Evolutionary conservation across 1,140 invertebrate species (phyloP).

Genomic region (Thaumetopoea pityocampa): DNA sequence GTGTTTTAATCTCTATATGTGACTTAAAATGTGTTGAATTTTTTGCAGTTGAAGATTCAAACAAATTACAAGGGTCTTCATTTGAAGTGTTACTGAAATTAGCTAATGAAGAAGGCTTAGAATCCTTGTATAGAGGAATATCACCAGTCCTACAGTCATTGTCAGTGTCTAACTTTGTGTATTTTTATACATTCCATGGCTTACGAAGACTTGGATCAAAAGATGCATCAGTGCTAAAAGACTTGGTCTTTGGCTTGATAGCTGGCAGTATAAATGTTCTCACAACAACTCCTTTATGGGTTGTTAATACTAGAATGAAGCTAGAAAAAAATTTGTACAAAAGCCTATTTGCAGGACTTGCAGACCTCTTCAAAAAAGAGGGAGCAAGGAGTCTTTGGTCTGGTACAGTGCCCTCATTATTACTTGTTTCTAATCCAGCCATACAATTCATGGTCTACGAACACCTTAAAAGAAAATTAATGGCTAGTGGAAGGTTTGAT

Average conservation of each 20-base stretch:
- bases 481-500: conserved; percentile 54
- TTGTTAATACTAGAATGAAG: conserved; percentile 92
- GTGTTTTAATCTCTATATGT: background rate
- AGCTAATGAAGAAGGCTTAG: conserved; percentile 78
- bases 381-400: conserved; percentile 86
- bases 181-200: conserved; percentile 94
- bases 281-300: conserved; percentile 91
- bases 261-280: conserved; percentile 91
- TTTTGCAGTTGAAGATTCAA: conserved; percentile 60
- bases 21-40: conserved; percentile 16
- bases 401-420: conserved; percentile 87
- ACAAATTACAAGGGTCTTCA: conserved; percentile 51
- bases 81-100: conserved; percentile 52
- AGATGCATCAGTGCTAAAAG: conserved; percentile 79
- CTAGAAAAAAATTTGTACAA: conserved; percentile 75
- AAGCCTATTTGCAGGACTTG: conserved; percentile 79
- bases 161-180: conserved; percentile 93
- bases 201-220: conserved; percentile 79
- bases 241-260: conserved; percentile 87
- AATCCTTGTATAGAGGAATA: conserved; percentile 86
- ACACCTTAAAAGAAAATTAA: conserved; percentile 82
- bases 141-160: conserved; percentile 88
- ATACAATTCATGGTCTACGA: conserved; percentile 96
- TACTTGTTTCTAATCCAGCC: conserved; percentile 91
- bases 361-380: conserved; percentile 82